Base-by-base conservation (phyloP, 1,140 invertebrate species). In the Melanaphis sacchari region DNA sequence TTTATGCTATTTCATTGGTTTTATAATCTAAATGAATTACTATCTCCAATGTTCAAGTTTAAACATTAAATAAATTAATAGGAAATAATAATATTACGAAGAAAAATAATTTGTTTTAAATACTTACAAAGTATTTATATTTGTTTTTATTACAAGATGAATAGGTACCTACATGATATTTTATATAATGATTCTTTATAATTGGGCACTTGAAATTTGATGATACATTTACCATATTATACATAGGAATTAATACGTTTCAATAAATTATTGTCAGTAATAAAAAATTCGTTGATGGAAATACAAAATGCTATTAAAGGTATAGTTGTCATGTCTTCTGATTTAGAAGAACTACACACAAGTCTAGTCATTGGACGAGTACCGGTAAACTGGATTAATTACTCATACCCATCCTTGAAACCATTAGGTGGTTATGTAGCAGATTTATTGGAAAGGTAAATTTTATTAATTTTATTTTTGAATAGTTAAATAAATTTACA, bases 341-440 rank as follows among this genome's bases (percentile, higher is more conserved):
- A 98, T 94, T 95, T 99, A 94, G 98, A 99, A 95, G 96, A 97
- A 94, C 96, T 98, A 38, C 96, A 97, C 94, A 94, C 96, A 66
- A 97, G 97, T 94, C 96, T 99, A 95, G 95, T 97, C 85, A 96
- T 97, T 94, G 97, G 97, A 41, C 97, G 96, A 95, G 97, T 99
- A 90, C 98, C 98, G 3, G 95, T 94, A 26, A 96, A 96, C 85
- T 99, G 98, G 98, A 96, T 96, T n/a, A 96, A 96, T 94, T 98
- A 97, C 95, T 98, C 98, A 26, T 99, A 99, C 95, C 98, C 98
- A 1, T 98, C 98, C 41, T 96, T 99, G 88, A 99, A 99, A 95
- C 98, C 98, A 0, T 95, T 99, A 11, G 98, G 98, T 87, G 98
- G 98, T 94, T 99, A 99, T 95, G 96, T 99, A 38, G 96, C 96